Evolutionary conservation across 2,888 invertebrate species (phyloP), one percentile per base, ranked within the genome.

Genomic region (Aradus depressus): DNA sequence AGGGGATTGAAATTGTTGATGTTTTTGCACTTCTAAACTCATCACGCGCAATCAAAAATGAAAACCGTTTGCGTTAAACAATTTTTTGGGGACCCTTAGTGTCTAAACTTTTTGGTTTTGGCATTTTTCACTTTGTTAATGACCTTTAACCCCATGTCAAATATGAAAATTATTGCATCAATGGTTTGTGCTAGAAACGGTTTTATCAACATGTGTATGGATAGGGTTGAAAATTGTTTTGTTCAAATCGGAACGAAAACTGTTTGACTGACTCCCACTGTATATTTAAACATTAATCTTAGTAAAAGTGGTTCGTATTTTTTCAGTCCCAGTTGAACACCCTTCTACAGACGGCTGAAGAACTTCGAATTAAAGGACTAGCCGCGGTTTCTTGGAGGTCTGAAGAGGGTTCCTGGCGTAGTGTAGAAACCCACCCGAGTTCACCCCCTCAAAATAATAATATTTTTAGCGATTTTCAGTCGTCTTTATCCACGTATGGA

Each of bases 321-420:
- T 73, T 72, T 18, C 71, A 91, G 88, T 84, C 86, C 54, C 87
- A 89, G 65, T 70, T 92, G 60, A 84, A 88, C 21, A 87, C 89
- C 19, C 71, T 92, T 53, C 69, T 92, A 63, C 90, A 90, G 72
- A 91, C 91, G 47, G 92, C 92, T 0, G 91, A 92, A 68, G 89
- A 90, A 67, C 74, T 92, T 19, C 80, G 87, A 66, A 89, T 92
- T 63, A 92, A 92, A 70, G 92, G 91, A 0, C 72, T 91, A 47
- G 89, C 90, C 43, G 89, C 91, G 67, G 87, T 90, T 12, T 84
- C 88, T 59, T 89, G 89, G 84, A 80, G 82, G 60, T 80, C 81
- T 45, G 75, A 75, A 53, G 64, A 58, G 53, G 51, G 57, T 3
- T 52, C 52, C 22, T 57, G 60, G 59, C 54, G 63, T 39, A 60